Base-by-base conservation (phyloP, 2,888 invertebrate species). In the Calameuta idolon region DNA sequence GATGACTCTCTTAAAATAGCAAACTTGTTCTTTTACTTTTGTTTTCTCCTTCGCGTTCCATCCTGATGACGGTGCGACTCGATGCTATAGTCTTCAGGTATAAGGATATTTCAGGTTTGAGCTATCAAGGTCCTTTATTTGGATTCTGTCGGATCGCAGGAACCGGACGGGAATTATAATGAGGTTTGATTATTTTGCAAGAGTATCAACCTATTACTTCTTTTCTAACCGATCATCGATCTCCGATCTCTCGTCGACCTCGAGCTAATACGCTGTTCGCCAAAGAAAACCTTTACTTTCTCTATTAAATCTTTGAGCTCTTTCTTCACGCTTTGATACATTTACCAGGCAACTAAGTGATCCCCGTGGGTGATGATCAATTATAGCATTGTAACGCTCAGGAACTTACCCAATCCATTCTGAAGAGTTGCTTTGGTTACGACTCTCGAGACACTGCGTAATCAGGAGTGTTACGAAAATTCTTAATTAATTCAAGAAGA, bases 321-420 rank as follows among this genome's bases (percentile, higher is more conserved):
- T 30, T 71, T 31, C 71, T 34, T 34, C 71, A 15, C 71, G 55
- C 55, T 23, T 55, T 55, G 55, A 55, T 55, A 55, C 9, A 23
- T 55, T 23, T 55, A 23, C 55, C 23, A 55, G 2, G 9, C 5
- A 5, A 55, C 9, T 55, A 55, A 23, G 9, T 23, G 2, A 23
- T 55, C 23, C 55, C 55, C 9, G 55, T 55, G 9, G 55, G 5
- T 23, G 23, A 55, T 55, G 55, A 55, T 23, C 23, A 15, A 23
- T 55, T 55, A 55, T 9, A 9, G 23, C 23, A 55, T 4, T 55
- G 23, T 55, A 23, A 9, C 23, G 23, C 15, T 55, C 23, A 23
- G 23, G 55, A 23, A 55, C 79, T 79, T 73, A 84, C 84, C 84
- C 82, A 82, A 79, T 84, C 81, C 84, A 84, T 84, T 30, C 23